Conservation (phyloP, 2,888 invertebrate species). For the Drosophila lacicola region DNA sequence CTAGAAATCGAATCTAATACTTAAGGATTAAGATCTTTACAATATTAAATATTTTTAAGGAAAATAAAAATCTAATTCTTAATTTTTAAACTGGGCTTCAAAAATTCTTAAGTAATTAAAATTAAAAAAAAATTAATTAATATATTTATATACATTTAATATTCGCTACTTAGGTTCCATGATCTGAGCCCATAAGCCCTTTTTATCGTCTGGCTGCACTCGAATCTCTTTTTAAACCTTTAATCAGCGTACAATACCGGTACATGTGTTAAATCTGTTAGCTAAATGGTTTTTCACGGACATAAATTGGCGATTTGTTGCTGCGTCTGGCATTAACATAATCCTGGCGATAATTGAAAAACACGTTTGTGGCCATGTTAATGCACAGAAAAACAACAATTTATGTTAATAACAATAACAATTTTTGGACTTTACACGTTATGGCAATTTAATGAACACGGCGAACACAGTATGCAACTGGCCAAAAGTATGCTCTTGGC, state of each 20-base stretch:
- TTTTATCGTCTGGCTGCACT: slow-evolving; percentile 32
- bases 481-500: slow-evolving; percentile 48
- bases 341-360: slow-evolving; percentile 78
- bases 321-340: slow-evolving; percentile 70
- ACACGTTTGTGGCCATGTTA: slow-evolving; percentile 77
- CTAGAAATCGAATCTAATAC: no score
- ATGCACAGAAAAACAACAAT: slow-evolving; percentile 57
- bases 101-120: no score
- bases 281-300: slow-evolving; percentile 61
- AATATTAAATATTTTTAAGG: no score
- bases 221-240: slow-evolving; percentile 23
- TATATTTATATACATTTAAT: neutral
- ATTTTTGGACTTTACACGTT: slow-evolving; percentile 60
- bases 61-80: no score
- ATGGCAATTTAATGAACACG: slow-evolving; percentile 71
- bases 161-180: neutral
- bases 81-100: no score
- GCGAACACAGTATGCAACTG: slow-evolving; percentile 6
- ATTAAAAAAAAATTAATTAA: neutral
- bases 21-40: no score
- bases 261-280: slow-evolving; percentile 75
- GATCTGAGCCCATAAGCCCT: slow-evolving; percentile 18
- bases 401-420: slow-evolving; percentile 68
- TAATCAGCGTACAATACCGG: slow-evolving; percentile 52
- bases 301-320: slow-evolving; percentile 77